Percentiles rank a stretch among this genome's conserved stretches.
phyloP scores from a whole-genome alignment of 2,113 vertebrate species.

The Pelobates fuscus region DNA sequence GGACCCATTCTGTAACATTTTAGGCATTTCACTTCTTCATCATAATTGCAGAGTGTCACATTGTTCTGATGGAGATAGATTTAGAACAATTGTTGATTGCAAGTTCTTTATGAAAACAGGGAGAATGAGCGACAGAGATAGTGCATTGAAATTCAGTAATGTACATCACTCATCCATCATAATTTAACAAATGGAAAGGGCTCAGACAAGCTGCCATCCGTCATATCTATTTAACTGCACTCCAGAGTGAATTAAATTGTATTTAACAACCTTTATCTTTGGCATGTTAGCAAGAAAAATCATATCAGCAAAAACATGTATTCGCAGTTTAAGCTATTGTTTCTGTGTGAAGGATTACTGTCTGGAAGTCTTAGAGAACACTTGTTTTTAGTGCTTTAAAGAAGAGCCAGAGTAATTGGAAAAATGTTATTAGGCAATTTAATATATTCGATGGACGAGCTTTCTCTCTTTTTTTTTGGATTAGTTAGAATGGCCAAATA shows the following conservation, averaged over 20 bases:
- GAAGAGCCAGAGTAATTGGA: not conserved
- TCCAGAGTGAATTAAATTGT: slow-evolving; percentile 71
- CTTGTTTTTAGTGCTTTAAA: slow-evolving; percentile 13
- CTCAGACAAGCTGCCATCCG: slow-evolving; percentile 76
- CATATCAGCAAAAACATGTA: slow-evolving; percentile 49
- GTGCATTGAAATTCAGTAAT: slow-evolving; percentile 64
- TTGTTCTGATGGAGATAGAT: slow-evolving; percentile 72
- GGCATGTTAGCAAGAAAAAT: slow-evolving; percentile 58
- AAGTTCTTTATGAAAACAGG: slow-evolving; percentile 69
- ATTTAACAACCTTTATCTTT: slow-evolving; percentile 70
- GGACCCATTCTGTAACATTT: slow-evolving; percentile 54
- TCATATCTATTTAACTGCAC: slow-evolving; percentile 71
- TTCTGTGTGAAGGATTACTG: slow-evolving; percentile 55
- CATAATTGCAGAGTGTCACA: slow-evolving; percentile 68
- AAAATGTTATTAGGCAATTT: slow-evolving; percentile 21
- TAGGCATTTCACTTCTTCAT: slow-evolving; percentile 68
- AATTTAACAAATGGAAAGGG: slow-evolving; percentile 75
- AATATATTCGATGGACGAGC: not conserved
- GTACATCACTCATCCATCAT: slow-evolving; percentile 80
- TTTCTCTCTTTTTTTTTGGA: not conserved
- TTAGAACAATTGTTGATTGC: slow-evolving; percentile 69
- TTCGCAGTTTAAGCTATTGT: slow-evolving; percentile 48
- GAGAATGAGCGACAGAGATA: slow-evolving; percentile 63
- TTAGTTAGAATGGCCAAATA: no score
- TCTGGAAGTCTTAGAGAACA: slow-evolving; percentile 53